phyloP scores from a whole-genome alignment of 35 echinoderm and acorn worm genomes.

The Acanthaster planci region DNA sequence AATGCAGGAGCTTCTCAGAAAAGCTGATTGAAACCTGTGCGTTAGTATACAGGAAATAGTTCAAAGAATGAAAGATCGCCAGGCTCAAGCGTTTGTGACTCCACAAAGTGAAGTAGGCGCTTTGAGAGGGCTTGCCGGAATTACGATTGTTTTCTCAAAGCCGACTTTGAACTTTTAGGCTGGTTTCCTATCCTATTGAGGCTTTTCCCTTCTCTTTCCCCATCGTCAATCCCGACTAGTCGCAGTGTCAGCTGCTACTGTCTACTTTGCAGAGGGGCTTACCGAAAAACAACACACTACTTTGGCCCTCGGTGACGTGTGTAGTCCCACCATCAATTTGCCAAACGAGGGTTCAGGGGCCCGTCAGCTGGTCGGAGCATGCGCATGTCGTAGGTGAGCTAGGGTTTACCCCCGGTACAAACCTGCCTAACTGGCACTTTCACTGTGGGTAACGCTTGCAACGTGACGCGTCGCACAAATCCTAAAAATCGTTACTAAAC shows the following conservation, averaged over 20 bases:
- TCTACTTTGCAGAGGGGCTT: background rate
- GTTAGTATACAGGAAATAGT: background rate
- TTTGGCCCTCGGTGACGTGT: background rate
- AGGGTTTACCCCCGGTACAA: background rate
- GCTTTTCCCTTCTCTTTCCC: background rate
- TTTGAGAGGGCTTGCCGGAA: background rate
- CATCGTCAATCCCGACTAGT: background rate
- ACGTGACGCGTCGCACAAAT: background rate
- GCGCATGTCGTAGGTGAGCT: background rate
- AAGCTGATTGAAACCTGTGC: background rate
- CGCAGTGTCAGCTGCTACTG: conserved; percentile 6
- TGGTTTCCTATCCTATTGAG: background rate
- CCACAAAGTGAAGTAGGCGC: background rate
- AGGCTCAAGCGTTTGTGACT: background rate
- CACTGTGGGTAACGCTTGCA: background rate
- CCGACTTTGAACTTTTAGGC: background rate
- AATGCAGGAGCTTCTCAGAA: too few species aligned
- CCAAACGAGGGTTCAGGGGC: conserved; percentile 2
- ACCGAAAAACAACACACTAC: conserved; percentile 18
- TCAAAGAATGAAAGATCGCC: background rate
- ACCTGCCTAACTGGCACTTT: background rate
- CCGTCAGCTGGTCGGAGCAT: background rate
- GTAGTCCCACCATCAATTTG: conserved; percentile 10
- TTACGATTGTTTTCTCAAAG: conserved; percentile 6
- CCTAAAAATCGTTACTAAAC: too few species aligned